A percentile compares a stretch with the other conserved stretches of the same genome.
phyloP scores from a whole-genome alignment of 2,888 invertebrate genomes.

The Asteroscopus sphinx region DNA sequence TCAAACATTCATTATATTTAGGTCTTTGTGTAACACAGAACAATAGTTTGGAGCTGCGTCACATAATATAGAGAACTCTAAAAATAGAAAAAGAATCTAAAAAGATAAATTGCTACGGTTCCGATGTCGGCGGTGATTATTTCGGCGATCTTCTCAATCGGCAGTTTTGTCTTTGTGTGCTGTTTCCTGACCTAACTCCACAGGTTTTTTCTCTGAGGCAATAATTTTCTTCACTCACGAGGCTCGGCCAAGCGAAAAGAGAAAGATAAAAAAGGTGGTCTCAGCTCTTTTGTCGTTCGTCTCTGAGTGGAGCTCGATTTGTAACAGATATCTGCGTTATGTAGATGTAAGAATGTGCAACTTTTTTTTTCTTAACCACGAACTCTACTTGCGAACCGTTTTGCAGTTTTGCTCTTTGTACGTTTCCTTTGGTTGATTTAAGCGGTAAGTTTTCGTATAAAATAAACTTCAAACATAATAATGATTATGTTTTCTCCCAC shows the following conservation, averaged over 20 bases:
- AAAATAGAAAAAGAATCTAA: constrained; percentile 38
- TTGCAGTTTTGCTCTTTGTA: constrained; percentile 48
- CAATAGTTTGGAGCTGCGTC: constrained; percentile 28
- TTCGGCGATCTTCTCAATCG: constrained; percentile 68
- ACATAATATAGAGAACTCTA: constrained; percentile 24
- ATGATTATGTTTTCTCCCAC: too few relatives aligned
- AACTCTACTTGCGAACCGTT: constrained; percentile 25
- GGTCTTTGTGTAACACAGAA: constrained; percentile 31
- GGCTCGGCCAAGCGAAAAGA: constrained; percentile 80
- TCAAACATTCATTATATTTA: constrained; percentile 29
- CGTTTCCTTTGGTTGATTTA: constrained; percentile 53
- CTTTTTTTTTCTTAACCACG: constrained; percentile 40
- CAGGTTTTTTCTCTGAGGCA: constrained; percentile 76
- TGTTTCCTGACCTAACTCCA: constrained; percentile 74
- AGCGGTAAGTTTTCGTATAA: constrained; percentile 17
- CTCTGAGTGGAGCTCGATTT: constrained; percentile 63
- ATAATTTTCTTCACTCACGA: constrained; percentile 80
- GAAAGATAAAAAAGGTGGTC: constrained; percentile 81
- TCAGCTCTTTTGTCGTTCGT: constrained; percentile 77
- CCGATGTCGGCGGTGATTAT: constrained; percentile 60
- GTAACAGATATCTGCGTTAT: constrained; percentile 54
- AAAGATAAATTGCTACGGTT: constrained; percentile 52
- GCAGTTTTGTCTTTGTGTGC: constrained; percentile 75
- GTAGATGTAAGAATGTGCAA: constrained; percentile 46
- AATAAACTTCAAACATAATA: neutral